These are phyloP conservation scores for Tenthredo notha DNA, from an alignment of 2,888 invertebrate genomes.

Conservation along the genomic window DNA sequence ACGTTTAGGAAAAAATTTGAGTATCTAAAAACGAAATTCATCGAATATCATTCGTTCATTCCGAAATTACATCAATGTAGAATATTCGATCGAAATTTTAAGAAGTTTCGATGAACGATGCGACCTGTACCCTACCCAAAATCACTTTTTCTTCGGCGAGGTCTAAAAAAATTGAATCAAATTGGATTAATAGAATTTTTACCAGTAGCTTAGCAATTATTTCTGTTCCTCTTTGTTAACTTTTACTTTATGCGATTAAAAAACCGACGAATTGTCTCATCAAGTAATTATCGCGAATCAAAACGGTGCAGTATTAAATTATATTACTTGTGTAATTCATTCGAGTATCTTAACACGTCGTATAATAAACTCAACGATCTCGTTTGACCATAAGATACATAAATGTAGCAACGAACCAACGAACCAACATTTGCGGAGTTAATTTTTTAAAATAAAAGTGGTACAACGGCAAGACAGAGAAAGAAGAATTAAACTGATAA, in stretches of 20 bases:
- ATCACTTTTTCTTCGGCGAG: too few relatives aligned
- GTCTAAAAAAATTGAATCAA: too few relatives aligned
- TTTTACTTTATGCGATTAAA: not conserved
- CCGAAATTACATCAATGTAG: too few relatives aligned
- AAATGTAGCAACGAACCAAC: not conserved
- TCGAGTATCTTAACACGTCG: not conserved
- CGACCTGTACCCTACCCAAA: too few relatives aligned
- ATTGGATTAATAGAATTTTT: too few relatives aligned
- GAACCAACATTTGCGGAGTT: not conserved
- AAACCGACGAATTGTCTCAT: not conserved
- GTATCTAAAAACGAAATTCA: too few relatives aligned
- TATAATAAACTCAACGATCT: not conserved
- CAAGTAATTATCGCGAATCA: not conserved
- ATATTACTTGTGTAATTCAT: conserved; percentile 9
- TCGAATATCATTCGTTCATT: too few relatives aligned
- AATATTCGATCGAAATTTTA: too few relatives aligned
- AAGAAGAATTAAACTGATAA: not conserved
- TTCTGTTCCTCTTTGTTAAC: too few relatives aligned
- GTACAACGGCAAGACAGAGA: not conserved
- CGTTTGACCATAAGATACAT: not conserved
- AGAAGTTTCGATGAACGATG: too few relatives aligned
- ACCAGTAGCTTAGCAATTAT: too few relatives aligned
- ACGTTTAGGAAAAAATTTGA: too few relatives aligned
- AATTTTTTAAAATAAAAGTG: conserved; percentile 17
- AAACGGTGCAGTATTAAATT: not conserved